Evolutionary conservation across 2,797 vertebrate species (phyloP).

Genomic region (Lagodon rhomboides): DNA sequence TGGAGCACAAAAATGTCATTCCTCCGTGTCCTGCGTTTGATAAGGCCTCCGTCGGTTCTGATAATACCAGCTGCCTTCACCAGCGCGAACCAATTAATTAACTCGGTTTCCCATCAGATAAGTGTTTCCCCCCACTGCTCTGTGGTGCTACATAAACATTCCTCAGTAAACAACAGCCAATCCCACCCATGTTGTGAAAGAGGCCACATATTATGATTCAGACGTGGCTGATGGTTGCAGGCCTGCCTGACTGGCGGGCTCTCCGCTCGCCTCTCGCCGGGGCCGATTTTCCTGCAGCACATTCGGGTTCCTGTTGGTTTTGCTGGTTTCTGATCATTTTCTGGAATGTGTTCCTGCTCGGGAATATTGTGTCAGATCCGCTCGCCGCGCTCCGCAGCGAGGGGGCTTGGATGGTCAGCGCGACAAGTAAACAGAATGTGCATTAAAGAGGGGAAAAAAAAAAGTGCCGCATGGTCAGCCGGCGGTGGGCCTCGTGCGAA

Average conservation of each 20-base stretch:
- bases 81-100: conserved; percentile 70
- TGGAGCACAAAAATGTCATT: conserved; percentile 14
- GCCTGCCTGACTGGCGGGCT: conserved; percentile 40
- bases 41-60: conserved; percentile 25
- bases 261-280: conserved; percentile 22
- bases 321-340: conserved; percentile 30
- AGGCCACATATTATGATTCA: conserved; percentile 72
- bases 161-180: conserved; percentile 77
- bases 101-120: conserved; percentile 71
- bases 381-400: background rate
- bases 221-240: conserved; percentile 60
- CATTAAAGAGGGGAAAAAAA: background rate
- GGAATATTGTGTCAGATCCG: background rate
- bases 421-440: background rate
- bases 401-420: background rate
- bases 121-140: conserved; percentile 71
- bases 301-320: conserved; percentile 31
- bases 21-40: conserved; percentile 32
- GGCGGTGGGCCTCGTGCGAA: background rate
- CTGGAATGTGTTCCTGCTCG: conserved; percentile 15
- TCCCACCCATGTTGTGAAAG: conserved; percentile 82
- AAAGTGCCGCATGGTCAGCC: background rate
- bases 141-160: conserved; percentile 78
- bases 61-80: conserved; percentile 52
- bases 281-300: conserved; percentile 31